Evolutionary conservation across 2,113 vertebrate genomes (phyloP).

Genomic region (Labrus mixtus): DNA sequence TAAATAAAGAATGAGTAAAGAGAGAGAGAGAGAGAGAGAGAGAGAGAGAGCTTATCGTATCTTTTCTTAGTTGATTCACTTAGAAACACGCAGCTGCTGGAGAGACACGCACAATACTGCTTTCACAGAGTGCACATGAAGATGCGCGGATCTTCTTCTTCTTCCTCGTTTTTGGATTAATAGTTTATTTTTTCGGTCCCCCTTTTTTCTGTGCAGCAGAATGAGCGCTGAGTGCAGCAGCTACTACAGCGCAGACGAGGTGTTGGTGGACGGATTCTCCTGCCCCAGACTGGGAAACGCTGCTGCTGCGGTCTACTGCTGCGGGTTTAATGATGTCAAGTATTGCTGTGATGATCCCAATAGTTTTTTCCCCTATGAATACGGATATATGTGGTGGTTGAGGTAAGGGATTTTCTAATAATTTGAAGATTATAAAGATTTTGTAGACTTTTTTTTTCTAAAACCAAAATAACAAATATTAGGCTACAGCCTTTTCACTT

Average conservation of each 20-base stretch:
- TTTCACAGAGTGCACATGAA: neutral
- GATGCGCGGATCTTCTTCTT: neutral
- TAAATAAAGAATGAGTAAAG: neutral
- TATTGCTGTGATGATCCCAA: constrained; percentile 94
- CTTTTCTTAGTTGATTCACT: neutral
- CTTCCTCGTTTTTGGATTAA: neutral
- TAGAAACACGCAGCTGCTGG: neutral
- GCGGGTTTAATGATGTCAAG: constrained; percentile 93
- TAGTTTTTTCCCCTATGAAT: constrained; percentile 93
- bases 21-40: neutral
- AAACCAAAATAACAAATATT: no score
- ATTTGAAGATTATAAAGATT: neutral
- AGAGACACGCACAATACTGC: neutral
- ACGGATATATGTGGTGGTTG: constrained; percentile 96
- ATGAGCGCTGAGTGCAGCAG: constrained; percentile 90
- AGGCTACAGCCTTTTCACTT: neutral
- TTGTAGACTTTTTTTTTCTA: no score
- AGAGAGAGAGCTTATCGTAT: neutral
- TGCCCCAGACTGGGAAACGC: constrained; percentile 88
- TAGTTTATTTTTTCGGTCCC: neutral
- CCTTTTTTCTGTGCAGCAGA: constrained; percentile 5
- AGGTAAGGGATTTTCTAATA: constrained; percentile 80
- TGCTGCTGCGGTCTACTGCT: constrained; percentile 87
- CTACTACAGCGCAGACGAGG: constrained; percentile 86
- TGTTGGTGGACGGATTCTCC: constrained; percentile 86